Base-by-base conservation (phyloP, 2,888 invertebrate species). In the Drosophila lacicola region DNA sequence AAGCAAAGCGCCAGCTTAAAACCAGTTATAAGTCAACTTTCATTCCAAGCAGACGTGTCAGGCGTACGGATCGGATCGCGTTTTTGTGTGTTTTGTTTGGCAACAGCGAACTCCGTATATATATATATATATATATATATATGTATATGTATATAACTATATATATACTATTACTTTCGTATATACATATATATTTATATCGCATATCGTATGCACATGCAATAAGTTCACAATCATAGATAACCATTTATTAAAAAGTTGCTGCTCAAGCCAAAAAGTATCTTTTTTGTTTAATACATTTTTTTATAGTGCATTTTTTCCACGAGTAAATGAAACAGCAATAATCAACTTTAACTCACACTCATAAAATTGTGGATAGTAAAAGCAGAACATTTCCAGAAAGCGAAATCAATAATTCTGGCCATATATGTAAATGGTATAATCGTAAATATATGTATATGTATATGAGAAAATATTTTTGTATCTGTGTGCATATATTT, bases 11-110 rank as follows among this genome's bases (percentile, higher is more conserved):
- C 78, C 74, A 80, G 70, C 61, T 50, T 45, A 78, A 91, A 91
- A 91, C 92, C 91, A 91, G 91, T 91, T 91, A 90, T 90, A 88
- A 90, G 82, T 88, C 91, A 91, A 91, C 92, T 92, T 91, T 92
- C 91, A 91, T 91, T 90, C 81, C 68, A 82, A 88, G 88, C 90
- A 81, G 91, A 92, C 91, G 90, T 91, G 88, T 68, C 82, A 74
- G 73, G 56, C 70, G 87, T 70, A 75, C 73, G 73, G 70, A 74
- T 67, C 77, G 79, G 74, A 70, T 68, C 80, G 82, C 74, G 76
- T 70, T 78, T 65, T 62, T 69, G 62, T 74, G 65, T 74, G 56
- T 60, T 74, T 55, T 78, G 62, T 78, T 78, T 74, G 70, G 62
- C 65, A 76, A 78, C 74, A 60, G 49, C 61, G 74, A 57, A 44